Evolutionary conservation across 2,888 invertebrate species (phyloP).

Genomic region (Aspidapion aeneum): DNA sequence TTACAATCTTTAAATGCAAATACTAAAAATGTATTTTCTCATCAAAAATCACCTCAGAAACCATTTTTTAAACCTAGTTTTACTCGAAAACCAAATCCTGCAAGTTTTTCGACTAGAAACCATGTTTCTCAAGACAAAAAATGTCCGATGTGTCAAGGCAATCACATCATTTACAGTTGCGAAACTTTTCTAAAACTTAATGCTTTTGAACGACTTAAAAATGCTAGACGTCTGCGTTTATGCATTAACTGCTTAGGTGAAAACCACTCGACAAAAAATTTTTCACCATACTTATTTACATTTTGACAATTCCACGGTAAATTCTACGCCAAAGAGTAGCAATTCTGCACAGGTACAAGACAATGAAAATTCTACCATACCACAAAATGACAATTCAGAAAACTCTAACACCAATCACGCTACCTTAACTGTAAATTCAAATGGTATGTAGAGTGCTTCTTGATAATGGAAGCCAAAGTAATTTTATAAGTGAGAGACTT

Average conservation of each 20-base stretch:
- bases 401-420: not conserved
- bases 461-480: conserved; percentile 11
- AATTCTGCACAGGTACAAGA: not conserved
- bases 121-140: not conserved
- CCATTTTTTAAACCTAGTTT: not conserved
- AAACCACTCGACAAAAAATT: not conserved
- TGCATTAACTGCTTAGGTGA: not conserved
- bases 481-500: conserved; percentile 11
- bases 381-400: not conserved
- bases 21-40: not conserved
- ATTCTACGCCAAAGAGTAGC: not conserved
- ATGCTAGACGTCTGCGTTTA: not conserved
- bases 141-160: not conserved
- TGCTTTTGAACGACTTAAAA: not conserved
- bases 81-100: not conserved
- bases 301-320: not conserved
- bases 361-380: not conserved
- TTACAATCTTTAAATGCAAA: not conserved
- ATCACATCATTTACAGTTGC: not conserved
- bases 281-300: not conserved
- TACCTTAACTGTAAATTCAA: not conserved
- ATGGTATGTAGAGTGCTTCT: conserved; percentile 1
- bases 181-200: not conserved
- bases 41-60: not conserved
- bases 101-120: not conserved